Base-by-base conservation (phyloP, 2,113 vertebrate genomes). In the Hemiscyllium ocellatum region DNA sequence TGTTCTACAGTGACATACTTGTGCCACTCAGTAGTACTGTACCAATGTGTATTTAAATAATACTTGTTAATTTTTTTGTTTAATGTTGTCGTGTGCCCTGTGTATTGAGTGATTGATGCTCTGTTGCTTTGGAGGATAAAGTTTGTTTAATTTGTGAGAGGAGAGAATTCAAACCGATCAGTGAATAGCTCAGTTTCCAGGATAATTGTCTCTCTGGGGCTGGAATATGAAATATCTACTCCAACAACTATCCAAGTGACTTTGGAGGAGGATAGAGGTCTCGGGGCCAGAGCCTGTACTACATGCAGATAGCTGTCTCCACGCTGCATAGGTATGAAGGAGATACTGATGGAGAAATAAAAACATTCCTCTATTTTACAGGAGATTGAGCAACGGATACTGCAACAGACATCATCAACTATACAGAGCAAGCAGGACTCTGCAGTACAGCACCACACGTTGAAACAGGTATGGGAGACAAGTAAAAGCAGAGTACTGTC, bases 311-410 rank as follows among this genome's bases (percentile, higher is more conserved):
- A 19, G 56, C 61, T 66, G 17, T 37, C 29, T 37, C 33, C 33
- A 13, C 1, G 0, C 2, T 47, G 80, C 80, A 47, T 42, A n/a
- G 37, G 37, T 19, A 37, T 80, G n/a, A 95, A 5, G 37, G 22
- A 85, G 29, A 50, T 37, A 52, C 50, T 42, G 19, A 80, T 33
- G 29, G 37, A n/a, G 80, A 42, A 85, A 95, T 12, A 61, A 22
- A 65, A 83, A 2, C 29, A 76, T 29, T 33, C 29, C n/a, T 89
- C 87, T 33, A 19, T 66, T 95, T 90, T 95, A 80, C 99, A 99
- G 97, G 99, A 99, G 97, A 99, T 99, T 0, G 99, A 99, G 97
- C 99, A 99, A 97, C 98, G 98, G 70, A 99, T 99, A 96, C 97
- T 99, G 95, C 99, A 99, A 95, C 98, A 99, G 96, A 97, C 98